Percentiles rank a stretch among this genome's conserved stretches.
Evolutionary conservation across 1,140 invertebrate genomes (phyloP).

Genomic region (Acromyrmex heyeri): DNA sequence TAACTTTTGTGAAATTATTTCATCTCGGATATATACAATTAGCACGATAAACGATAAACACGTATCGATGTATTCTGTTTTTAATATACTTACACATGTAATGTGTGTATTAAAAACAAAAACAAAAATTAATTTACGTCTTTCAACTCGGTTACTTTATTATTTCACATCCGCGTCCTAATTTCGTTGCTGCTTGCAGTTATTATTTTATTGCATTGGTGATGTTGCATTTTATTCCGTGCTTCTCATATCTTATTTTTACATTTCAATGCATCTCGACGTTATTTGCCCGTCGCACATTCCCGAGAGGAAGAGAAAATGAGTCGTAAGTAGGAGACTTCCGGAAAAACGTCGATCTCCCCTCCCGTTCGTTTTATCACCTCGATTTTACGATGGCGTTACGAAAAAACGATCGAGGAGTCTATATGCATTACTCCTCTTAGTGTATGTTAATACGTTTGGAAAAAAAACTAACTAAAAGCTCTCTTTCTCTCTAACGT

Average conservation of each 20-base stretch:
- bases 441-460: slow-evolving; percentile 49
- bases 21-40: neutral
- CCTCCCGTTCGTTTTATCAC: slow-evolving; percentile 3
- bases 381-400: neutral
- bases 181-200: slow-evolving; percentile 22
- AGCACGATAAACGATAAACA: neutral
- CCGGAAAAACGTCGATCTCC: slow-evolving; percentile 21
- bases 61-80: neutral
- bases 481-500: neutral
- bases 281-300: slow-evolving; percentile 3
- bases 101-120: neutral
- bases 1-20: neutral
- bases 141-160: slow-evolving; percentile 1
- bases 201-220: slow-evolving; percentile 15
- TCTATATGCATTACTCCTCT: slow-evolving; percentile 11
- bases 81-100: neutral
- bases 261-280: slow-evolving; percentile 34
- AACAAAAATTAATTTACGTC: neutral
- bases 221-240: slow-evolving; percentile 31
- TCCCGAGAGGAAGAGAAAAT: slow-evolving; percentile 44
- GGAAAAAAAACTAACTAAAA: slow-evolving; percentile 45
- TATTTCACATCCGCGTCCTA: neutral
- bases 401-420: slow-evolving; percentile 8
- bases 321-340: slow-evolving; percentile 25
- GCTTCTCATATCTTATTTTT: slow-evolving; percentile 22